A percentile compares a stretch with the other conserved stretches of the same genome.
Evolutionary conservation across 2,113 vertebrate genomes (phyloP).

Genomic region (Cyanistes caeruleus): DNA sequence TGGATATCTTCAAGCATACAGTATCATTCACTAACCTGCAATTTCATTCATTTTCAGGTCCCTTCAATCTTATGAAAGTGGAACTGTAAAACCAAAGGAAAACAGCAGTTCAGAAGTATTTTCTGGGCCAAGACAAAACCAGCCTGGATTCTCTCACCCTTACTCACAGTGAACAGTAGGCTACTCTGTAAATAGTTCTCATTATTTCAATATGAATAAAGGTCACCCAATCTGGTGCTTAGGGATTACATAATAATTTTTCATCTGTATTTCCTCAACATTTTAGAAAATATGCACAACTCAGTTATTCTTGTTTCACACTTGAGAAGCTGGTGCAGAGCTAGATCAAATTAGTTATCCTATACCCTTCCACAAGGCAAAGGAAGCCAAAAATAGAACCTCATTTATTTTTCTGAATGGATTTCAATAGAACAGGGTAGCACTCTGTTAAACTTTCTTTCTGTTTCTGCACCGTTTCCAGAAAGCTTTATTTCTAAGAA

Average conservation of each 20-base stretch:
- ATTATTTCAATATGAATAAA: conserved; percentile 24
- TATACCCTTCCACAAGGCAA: neutral
- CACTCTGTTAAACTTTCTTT: neutral
- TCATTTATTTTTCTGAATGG: neutral
- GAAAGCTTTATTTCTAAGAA: neutral
- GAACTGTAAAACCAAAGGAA: neutral
- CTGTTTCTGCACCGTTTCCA: neutral
- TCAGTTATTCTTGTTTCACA: neutral
- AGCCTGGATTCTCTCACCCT: conserved; percentile 13
- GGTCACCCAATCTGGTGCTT: neutral
- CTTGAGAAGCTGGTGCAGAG: neutral
- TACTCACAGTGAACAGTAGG: neutral
- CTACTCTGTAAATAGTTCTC: neutral
- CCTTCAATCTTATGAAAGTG: neutral
- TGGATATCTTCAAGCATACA: neutral
- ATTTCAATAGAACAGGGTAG: neutral
- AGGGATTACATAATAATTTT: neutral
- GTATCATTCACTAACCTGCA: neutral
- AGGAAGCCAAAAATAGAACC: neutral
- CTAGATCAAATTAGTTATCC: neutral
- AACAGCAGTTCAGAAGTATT: neutral
- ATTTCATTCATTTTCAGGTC: conserved; percentile 3
- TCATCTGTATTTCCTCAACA: neutral
- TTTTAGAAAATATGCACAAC: neutral
- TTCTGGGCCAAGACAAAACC: neutral